Conservation (phyloP, 2,797 vertebrate species). For the Apodemus agrarius region DNA sequence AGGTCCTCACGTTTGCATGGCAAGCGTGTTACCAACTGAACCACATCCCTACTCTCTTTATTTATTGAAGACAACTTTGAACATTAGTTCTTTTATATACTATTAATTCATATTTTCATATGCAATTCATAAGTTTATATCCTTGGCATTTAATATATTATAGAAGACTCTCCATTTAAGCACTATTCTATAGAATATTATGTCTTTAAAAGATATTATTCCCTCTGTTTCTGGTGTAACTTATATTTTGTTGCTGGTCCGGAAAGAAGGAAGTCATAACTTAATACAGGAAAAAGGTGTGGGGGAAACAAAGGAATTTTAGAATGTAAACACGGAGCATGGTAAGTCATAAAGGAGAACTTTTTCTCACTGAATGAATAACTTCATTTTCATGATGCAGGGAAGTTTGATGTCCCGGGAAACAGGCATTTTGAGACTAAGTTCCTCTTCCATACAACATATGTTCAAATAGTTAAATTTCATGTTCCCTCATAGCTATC, state of each 20-base stretch:
- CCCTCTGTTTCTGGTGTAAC: background rate
- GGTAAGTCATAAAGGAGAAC: background rate
- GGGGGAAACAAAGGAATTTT: background rate
- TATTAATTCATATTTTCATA: background rate
- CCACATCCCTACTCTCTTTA: no score
- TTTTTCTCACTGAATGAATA: background rate
- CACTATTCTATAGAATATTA: background rate
- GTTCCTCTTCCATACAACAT: background rate
- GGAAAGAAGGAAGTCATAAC: no score
- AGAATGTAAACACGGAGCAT: background rate
- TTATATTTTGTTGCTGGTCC: background rate
- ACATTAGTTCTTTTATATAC: background rate
- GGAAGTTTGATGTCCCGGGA: background rate
- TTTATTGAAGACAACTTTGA: background rate
- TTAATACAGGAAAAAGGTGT: background rate
- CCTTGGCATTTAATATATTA: background rate
- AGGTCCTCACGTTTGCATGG: background rate
- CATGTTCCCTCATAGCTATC: background rate
- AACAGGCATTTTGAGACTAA: slow-evolving; percentile 20
- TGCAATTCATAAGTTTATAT: background rate
- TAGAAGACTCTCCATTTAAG: background rate
- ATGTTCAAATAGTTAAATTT: background rate
- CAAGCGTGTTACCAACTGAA: background rate
- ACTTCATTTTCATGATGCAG: background rate
- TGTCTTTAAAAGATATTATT: background rate